phyloP scores from a whole-genome alignment of 2,797 vertebrate species.

The Meda fulgida region DNA sequence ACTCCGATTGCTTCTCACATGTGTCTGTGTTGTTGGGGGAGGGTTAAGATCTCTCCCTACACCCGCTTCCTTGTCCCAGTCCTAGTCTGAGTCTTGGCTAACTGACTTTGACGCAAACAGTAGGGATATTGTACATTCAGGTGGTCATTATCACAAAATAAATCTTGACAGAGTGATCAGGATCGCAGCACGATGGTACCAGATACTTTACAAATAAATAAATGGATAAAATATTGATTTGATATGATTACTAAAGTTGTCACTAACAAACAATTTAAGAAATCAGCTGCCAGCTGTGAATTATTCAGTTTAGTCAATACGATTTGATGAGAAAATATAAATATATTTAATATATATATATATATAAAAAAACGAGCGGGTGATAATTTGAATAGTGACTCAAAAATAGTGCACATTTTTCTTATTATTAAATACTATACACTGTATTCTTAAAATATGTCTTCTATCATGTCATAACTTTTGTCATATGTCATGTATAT shows the following conservation, averaged over 20 bases:
- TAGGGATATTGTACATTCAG: neutral
- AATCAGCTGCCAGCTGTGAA: neutral
- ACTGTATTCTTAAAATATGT: neutral
- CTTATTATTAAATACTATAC: no score
- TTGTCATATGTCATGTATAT: neutral
- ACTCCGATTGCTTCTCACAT: slow-evolving; percentile 30
- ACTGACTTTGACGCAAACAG: slow-evolving; percentile 1
- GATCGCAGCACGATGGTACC: neutral
- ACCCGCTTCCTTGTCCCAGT: slow-evolving; percentile 5
- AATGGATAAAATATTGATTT: neutral
- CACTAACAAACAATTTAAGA: neutral
- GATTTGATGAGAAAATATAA: neutral
- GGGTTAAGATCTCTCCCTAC: slow-evolving; percentile 21
- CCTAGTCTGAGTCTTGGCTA: neutral
- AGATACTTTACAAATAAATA: neutral
- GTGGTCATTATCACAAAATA: neutral
- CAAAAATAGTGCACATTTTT: neutral
- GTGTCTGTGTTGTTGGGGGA: slow-evolving; percentile 16
- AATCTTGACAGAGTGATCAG: neutral
- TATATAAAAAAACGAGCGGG: no score
- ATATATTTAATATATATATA: no score
- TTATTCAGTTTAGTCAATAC: neutral
- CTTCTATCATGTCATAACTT: neutral
- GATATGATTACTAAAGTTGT: neutral
- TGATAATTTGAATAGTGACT: no score